Conservation (phyloP, 2,113 vertebrate genomes). For the Lampris incognitus region DNA sequence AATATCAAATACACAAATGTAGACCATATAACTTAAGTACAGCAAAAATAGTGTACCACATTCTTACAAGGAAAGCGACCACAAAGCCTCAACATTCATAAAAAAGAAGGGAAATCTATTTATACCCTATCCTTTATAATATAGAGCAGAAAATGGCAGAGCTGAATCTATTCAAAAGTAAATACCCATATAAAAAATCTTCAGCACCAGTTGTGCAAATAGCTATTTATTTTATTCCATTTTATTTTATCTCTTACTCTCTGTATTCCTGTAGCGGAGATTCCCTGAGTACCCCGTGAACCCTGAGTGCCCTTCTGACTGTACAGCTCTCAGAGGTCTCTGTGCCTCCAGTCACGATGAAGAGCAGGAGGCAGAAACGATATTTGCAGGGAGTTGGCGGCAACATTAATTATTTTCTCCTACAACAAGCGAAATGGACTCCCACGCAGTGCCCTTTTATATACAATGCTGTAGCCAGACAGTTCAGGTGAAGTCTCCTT, state of each 20-base stretch:
- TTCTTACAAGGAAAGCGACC: conserved; percentile 15
- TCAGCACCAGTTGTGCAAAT: conserved; percentile 37
- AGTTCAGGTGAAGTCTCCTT: conserved; percentile 19
- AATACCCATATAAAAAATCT: conserved; percentile 66
- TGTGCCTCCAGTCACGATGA: conserved; percentile 51
- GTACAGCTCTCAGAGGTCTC: conserved; percentile 53
- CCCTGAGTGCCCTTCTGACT: conserved; percentile 60
- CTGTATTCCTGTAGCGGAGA: conserved; percentile 39
- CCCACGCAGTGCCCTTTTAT: conserved; percentile 27
- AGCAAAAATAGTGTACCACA: conserved; percentile 2
- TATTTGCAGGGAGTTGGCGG: conserved; percentile 36
- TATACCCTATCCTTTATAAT: conserved; percentile 55
- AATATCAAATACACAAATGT: no score
- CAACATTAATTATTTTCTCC: conserved; percentile 52
- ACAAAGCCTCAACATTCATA: conserved; percentile 1
- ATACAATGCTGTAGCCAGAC: background rate
- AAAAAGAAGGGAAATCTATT: conserved; percentile 6
- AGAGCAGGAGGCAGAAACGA: conserved; percentile 41
- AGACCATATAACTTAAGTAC: background rate
- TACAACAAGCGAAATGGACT: conserved; percentile 32
- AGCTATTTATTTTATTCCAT: conserved; percentile 48
- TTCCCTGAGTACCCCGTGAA: conserved; percentile 55
- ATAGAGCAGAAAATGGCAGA: conserved; percentile 33
- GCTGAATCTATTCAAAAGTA: conserved; percentile 35
- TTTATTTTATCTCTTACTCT: conserved; percentile 10